phyloP scores from a whole-genome alignment of 2,113 vertebrate genomes.

The Murina feae region DNA sequence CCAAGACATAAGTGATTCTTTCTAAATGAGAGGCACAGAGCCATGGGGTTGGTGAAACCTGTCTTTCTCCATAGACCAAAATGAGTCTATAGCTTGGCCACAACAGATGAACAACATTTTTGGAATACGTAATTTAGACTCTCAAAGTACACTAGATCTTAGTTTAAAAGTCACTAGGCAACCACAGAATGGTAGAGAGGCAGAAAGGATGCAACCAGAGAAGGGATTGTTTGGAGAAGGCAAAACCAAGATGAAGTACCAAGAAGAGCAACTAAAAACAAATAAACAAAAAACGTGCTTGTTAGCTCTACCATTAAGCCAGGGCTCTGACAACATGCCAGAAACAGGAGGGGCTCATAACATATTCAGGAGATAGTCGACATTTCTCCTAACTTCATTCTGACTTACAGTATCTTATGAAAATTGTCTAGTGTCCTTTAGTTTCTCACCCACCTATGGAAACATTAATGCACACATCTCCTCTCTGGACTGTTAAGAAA shows the following conservation, averaged over 20 bases:
- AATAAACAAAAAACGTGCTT: too few species aligned
- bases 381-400: background rate
- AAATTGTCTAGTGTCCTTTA: background rate
- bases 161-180: background rate
- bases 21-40: background rate
- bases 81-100: background rate
- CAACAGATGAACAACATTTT: background rate
- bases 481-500: background rate
- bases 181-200: background rate
- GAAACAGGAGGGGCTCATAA: background rate
- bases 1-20: background rate
- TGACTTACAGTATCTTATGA: background rate
- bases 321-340: rapidly evolving
- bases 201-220: background rate
- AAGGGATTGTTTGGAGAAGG: background rate
- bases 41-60: background rate
- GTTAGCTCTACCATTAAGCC: background rate
- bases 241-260: background rate
- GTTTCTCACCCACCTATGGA: background rate
- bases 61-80: background rate
- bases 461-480: background rate
- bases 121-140: background rate
- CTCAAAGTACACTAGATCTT: background rate
- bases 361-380: background rate
- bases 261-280: background rate